These are phyloP conservation scores for Agrypnus murinus DNA, from an alignment of 2,888 invertebrate genomes.

Conservation along the genomic window DNA sequence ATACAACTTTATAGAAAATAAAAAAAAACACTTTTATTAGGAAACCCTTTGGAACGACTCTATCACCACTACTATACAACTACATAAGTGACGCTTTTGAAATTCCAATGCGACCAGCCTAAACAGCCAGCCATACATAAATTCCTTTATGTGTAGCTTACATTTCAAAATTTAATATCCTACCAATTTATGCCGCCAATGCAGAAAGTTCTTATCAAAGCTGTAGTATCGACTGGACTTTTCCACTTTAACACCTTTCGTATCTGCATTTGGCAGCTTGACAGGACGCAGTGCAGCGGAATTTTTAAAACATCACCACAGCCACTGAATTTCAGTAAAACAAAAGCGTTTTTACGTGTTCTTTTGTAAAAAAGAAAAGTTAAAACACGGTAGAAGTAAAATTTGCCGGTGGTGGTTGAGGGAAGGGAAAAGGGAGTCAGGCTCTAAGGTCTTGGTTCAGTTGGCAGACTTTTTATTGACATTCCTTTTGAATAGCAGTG, in stretches of 20 bases:
- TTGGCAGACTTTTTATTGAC: conserved; percentile 20
- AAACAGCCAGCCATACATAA: not conserved
- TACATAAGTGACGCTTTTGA: conserved; percentile 1
- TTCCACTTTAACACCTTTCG: conserved; percentile 24
- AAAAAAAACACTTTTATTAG: not conserved
- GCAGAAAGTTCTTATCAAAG: not conserved
- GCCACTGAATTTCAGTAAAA: conserved; percentile 36
- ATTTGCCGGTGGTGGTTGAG: conserved; percentile 10
- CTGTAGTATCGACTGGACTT: conserved; percentile 3
- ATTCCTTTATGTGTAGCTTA: not conserved
- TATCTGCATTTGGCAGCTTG: conserved; percentile 36
- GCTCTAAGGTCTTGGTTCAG: not conserved
- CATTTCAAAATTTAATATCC: conserved; percentile 5
- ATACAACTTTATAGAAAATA: not conserved
- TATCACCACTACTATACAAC: no score
- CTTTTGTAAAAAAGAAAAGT: conserved; percentile 23
- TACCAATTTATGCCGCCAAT: not conserved
- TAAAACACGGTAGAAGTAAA: conserved; percentile 28
- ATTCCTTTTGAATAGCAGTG: conserved; percentile 18
- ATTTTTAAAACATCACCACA: conserved; percentile 32
- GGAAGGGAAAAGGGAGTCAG: not conserved
- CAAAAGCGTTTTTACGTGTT: conserved; percentile 41
- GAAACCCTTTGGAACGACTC: not conserved
- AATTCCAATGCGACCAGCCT: not conserved
- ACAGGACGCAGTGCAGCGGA: conserved; percentile 38